A percentile compares a stretch with the other conserved stretches of the same genome.
Conservation (phyloP, 2,888 invertebrate genomes). For the Melangyna quadrimaculata region DNA sequence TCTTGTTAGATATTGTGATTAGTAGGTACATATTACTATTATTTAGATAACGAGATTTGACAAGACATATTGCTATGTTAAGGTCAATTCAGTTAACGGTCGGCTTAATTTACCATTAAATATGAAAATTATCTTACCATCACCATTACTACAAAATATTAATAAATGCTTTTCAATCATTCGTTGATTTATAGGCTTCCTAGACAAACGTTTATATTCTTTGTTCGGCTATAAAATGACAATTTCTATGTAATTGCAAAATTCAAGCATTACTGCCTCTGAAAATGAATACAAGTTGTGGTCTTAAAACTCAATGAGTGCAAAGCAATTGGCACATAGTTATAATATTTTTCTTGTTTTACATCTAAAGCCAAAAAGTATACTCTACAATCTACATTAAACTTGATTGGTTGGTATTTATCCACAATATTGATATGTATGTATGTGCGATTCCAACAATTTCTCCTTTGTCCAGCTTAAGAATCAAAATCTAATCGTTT, state of each 20-base stretch:
- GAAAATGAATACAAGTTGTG: slow-evolving; percentile 19
- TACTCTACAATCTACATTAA: background rate
- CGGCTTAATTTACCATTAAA: too few relatives aligned
- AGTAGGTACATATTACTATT: background rate
- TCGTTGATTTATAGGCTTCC: too few relatives aligned
- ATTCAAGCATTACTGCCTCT: background rate
- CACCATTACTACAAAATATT: too few relatives aligned
- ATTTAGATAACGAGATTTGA: background rate
- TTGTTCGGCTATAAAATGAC: background rate
- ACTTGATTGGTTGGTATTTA: background rate
- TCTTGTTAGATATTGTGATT: background rate
- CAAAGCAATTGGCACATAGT: slow-evolving; percentile 22
- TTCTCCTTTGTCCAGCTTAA: background rate
- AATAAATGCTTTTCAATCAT: too few relatives aligned
- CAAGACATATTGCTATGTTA: background rate
- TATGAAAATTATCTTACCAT: too few relatives aligned
- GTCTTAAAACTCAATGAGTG: background rate
- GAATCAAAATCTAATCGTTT: slow-evolving; percentile 74
- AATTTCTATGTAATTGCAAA: background rate
- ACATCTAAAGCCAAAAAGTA: background rate
- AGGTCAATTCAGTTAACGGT: background rate
- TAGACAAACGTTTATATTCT: background rate
- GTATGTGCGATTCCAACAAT: background rate
- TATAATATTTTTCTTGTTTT: background rate
- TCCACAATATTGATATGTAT: background rate